These are phyloP conservation scores for Okapia johnstoni DNA, from an alignment of 2,113 vertebrate genomes.

Conservation along the genomic window DNA sequence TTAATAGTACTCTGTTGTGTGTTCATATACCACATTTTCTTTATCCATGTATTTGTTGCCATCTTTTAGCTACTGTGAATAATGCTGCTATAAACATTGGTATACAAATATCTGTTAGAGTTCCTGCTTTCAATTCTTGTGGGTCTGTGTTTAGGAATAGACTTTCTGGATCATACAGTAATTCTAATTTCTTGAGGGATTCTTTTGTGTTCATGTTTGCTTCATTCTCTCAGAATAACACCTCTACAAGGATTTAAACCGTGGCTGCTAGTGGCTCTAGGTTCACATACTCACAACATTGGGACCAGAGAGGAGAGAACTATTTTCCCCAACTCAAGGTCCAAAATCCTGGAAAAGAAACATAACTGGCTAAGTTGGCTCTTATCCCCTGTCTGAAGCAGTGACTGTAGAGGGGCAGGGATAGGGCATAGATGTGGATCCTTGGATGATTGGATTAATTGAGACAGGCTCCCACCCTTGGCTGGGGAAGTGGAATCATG, in stretches of 20 bases:
- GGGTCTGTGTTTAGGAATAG: not conserved
- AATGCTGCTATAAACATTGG: not conserved
- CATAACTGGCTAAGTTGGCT: not conserved
- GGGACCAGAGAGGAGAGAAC: not conserved
- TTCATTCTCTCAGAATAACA: not conserved
- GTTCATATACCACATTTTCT: not conserved
- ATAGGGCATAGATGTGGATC: not conserved
- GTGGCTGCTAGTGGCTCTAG: not conserved
- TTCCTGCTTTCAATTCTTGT: not conserved
- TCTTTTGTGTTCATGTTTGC: not conserved
- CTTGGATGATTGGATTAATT: not conserved
- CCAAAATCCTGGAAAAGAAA: not conserved
- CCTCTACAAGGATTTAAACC: not conserved
- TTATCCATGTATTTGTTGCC: not conserved
- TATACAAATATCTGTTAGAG: not conserved
- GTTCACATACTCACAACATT: not conserved
- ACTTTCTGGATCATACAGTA: not conserved
- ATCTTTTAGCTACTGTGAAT: not conserved
- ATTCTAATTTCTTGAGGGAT: not conserved
- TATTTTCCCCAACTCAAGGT: not conserved
- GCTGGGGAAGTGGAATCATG: not conserved
- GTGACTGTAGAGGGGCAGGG: not conserved
- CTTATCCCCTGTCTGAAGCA: not conserved
- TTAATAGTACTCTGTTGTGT: not conserved
- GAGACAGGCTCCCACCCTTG: not conserved